Conservation (phyloP, 2,797 vertebrate genomes). For the Hypotaenidia philippensis region DNA sequence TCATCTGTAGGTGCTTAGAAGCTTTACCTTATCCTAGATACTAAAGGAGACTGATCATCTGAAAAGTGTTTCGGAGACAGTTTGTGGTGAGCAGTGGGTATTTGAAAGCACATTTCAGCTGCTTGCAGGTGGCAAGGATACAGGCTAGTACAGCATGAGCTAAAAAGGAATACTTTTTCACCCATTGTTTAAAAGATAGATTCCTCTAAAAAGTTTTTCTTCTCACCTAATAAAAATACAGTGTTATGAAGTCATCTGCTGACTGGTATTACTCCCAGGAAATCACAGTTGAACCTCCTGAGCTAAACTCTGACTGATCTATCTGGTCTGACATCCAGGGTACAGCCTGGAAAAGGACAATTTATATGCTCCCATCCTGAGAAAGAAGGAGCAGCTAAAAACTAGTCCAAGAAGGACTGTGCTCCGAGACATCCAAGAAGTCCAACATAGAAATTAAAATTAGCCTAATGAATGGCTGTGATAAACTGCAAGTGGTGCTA, state of each 20-base stretch:
- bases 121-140: not conserved
- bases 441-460: not conserved
- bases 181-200: not conserved
- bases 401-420: not conserved
- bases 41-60: not conserved
- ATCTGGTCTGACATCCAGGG: not conserved
- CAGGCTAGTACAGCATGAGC: not conserved
- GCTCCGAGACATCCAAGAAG: not conserved
- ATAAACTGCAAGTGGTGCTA: not conserved
- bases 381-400: not conserved
- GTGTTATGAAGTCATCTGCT: not conserved
- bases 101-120: not conserved
- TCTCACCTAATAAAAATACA: not conserved
- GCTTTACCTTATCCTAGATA: not conserved
- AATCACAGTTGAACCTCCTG: not conserved
- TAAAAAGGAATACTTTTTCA: not conserved
- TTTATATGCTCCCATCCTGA: not conserved
- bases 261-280: not conserved
- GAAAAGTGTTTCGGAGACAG: not conserved
- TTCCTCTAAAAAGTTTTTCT: not conserved
- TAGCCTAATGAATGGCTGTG: not conserved
- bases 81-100: not conserved
- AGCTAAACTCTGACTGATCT: not conserved
- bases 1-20: not conserved
- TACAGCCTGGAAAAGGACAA: not conserved